Conservation (phyloP, 2,888 invertebrate species). For the Apotomis betuletana region DNA sequence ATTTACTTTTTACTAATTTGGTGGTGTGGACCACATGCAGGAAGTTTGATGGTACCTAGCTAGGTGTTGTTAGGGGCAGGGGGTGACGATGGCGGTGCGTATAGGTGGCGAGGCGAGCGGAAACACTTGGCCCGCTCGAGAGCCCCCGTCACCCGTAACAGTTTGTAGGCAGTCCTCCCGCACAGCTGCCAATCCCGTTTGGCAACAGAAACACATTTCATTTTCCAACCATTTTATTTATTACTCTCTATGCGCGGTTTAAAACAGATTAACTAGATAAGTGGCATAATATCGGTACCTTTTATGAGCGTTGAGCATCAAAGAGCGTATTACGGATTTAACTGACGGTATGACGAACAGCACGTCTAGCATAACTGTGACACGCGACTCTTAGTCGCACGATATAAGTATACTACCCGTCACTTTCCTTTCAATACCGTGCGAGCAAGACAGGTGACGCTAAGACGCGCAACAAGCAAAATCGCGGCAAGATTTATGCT, state of each 20-base stretch:
- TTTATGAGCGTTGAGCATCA: too few relatives aligned
- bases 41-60: neutral
- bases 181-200: constrained; percentile 34
- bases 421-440: too few relatives aligned
- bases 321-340: too few relatives aligned
- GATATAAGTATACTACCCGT: too few relatives aligned
- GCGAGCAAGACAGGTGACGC: too few relatives aligned
- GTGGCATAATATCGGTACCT: neutral
- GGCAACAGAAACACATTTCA: constrained; percentile 36
- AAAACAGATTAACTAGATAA: neutral
- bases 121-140: constrained; percentile 12
- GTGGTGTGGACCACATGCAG: too few relatives aligned
- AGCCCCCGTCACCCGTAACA: constrained; percentile 4
- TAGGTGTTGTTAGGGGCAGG: neutral
- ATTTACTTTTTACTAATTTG: too few relatives aligned
- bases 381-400: too few relatives aligned
- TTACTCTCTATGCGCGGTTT: constrained; percentile 7
- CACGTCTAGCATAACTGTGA: too few relatives aligned
- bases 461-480: too few relatives aligned
- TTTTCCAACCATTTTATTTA: constrained; percentile 28
- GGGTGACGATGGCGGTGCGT: neutral
- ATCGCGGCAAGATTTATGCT: too few relatives aligned
- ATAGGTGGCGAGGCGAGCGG: constrained; percentile 8
- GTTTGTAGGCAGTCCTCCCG: neutral
- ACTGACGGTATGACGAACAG: too few relatives aligned